phyloP scores from a whole-genome alignment of 2,797 vertebrate genomes.

The Momotus momota region DNA sequence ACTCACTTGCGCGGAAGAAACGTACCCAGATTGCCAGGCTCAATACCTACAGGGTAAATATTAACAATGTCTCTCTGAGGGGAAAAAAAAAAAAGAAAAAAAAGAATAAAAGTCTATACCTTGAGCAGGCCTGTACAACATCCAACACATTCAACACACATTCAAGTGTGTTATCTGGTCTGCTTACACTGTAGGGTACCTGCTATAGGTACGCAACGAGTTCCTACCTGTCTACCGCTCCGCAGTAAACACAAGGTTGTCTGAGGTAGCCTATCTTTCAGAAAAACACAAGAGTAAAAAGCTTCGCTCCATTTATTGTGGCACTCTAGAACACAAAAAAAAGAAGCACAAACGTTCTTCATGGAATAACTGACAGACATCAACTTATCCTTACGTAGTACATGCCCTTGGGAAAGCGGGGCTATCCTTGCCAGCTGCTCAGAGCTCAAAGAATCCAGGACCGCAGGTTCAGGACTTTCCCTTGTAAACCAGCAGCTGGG shows the following conservation, averaged over 20 bases:
- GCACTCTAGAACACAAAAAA: not conserved
- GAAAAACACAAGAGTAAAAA: not conserved
- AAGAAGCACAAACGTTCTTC: not conserved
- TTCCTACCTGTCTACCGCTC: not conserved
- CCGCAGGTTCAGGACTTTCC: not conserved
- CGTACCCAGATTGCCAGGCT: not conserved
- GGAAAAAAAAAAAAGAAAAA: too few species aligned
- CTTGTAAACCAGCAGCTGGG: not conserved
- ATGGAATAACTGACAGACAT: not conserved
- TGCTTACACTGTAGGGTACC: not conserved
- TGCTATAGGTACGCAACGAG: accelerated
- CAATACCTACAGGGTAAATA: not conserved
- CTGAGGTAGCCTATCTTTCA: not conserved
- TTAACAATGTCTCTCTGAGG: not conserved
- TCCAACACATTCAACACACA: not conserved
- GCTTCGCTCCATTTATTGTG: not conserved
- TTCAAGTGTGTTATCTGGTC: not conserved
- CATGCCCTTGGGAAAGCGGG: not conserved
- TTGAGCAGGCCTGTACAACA: not conserved
- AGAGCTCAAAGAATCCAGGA: not conserved
- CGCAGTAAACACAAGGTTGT: not conserved
- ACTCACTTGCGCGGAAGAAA: not conserved
- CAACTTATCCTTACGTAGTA: not conserved
- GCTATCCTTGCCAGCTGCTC: not conserved
- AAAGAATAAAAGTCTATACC: accelerated